Evolutionary conservation across 2,888 invertebrate species (phyloP).

Genomic region (Polydrusus pterygomalis): DNA sequence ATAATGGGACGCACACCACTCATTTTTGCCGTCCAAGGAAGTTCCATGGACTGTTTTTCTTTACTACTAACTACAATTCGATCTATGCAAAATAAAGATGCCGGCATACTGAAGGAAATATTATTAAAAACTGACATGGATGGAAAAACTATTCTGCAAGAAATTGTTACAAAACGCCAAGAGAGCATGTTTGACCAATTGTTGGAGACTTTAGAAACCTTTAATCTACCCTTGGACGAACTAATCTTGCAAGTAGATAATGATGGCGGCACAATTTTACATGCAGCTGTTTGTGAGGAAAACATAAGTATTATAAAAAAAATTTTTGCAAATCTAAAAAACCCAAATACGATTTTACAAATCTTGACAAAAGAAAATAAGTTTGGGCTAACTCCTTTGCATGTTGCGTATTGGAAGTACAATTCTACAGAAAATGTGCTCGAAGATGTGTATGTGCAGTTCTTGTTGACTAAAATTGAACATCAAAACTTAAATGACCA

Average conservation of each 20-base stretch:
- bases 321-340: not conserved
- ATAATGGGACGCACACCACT: not conserved
- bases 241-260: not conserved
- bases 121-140: not conserved
- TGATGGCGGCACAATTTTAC: not conserved
- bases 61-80: too few relatives aligned
- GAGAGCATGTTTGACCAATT: not conserved
- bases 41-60: not conserved
- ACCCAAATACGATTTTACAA: not conserved
- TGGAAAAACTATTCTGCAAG: not conserved
- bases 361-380: not conserved
- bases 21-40: not conserved
- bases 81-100: too few relatives aligned
- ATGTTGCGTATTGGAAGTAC: conserved; percentile 5
- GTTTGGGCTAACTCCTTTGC: not conserved
- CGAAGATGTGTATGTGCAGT: not conserved
- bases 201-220: not conserved
- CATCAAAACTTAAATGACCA: not conserved
- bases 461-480: not conserved
- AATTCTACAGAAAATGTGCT: not conserved
- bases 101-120: not conserved
- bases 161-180: not conserved
- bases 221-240: not conserved
- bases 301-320: not conserved
- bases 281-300: not conserved